phyloP scores from a whole-genome alignment of 2,888 invertebrate genomes.

The Blera fallax region DNA sequence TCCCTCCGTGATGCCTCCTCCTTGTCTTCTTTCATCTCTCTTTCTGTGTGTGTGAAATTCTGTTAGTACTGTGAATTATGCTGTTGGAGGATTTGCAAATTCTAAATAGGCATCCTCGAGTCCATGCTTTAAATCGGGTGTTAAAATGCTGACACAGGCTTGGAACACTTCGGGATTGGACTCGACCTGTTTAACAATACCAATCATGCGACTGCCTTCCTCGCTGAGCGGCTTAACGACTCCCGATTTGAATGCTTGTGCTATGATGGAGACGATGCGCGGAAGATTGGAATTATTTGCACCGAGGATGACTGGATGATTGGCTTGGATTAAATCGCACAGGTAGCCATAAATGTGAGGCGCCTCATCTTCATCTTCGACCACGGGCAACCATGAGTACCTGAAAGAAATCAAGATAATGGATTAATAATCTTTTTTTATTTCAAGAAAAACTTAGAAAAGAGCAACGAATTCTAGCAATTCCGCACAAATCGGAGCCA shows the following conservation, averaged over 20 bases:
- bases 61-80: conserved; percentile 58
- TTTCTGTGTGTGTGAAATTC: conserved; percentile 52
- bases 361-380: conserved; percentile 97
- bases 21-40: conserved; percentile 7
- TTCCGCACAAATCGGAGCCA: too few relatives aligned
- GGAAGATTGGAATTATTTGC: conserved; percentile 94
- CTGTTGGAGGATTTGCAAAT: conserved; percentile 76
- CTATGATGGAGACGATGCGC: conserved; percentile 92
- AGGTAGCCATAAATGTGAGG: conserved; percentile 97
- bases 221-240: conserved; percentile 89
- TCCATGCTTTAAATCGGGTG: conserved; percentile 91
- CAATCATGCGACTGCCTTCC: conserved; percentile 90
- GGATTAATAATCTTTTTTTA: too few relatives aligned
- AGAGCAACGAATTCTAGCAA: too few relatives aligned
- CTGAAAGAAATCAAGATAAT: conserved; percentile 79
- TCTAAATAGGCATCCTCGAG: conserved; percentile 86
- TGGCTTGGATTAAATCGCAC: conserved; percentile 96
- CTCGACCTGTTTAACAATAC: conserved; percentile 94
- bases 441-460: too few relatives aligned
- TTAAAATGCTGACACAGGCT: conserved; percentile 89
- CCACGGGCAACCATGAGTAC: conserved; percentile 97
- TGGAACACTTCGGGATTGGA: conserved; percentile 90
- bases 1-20: background rate
- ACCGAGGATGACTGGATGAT: conserved; percentile 93
- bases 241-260: conserved; percentile 93